Conservation (phyloP, 2,888 invertebrate species). For the Leptinotarsa juncta region DNA sequence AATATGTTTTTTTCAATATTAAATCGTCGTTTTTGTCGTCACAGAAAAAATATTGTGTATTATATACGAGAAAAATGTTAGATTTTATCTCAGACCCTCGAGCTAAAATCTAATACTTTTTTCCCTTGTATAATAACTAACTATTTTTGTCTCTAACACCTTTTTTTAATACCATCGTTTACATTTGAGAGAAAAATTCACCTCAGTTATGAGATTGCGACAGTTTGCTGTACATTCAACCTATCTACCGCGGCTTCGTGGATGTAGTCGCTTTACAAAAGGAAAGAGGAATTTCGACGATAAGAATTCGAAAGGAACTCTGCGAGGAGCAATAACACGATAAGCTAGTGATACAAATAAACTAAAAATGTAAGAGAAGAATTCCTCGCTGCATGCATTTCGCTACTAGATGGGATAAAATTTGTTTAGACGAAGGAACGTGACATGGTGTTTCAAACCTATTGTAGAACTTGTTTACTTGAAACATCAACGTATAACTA, state of each 20-base stretch:
- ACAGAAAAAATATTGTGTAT: no score
- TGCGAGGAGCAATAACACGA: constrained; percentile 23
- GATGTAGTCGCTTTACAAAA: constrained; percentile 13
- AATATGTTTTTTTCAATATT: no score
- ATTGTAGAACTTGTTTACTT: background rate
- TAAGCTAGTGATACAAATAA: constrained; percentile 24
- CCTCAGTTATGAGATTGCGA: no score
- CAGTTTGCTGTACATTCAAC: background rate
- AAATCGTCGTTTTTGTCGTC: no score
- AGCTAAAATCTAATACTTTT: no score
- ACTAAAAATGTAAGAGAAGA: constrained; percentile 7
- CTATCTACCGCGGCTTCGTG: background rate
- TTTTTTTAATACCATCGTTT: no score
- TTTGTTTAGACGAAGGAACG: constrained; percentile 9
- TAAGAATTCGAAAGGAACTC: constrained; percentile 24
- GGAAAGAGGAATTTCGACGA: background rate
- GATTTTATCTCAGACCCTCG: no score
- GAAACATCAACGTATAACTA: background rate
- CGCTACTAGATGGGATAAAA: background rate
- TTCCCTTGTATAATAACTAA: no score
- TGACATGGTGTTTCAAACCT: background rate
- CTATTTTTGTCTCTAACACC: no score
- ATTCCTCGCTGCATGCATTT: constrained; percentile 5
- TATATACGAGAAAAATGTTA: no score
- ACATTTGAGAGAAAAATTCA: no score